A percentile compares a stretch with the other conserved stretches of the same genome.
Conservation (phyloP, 2,888 invertebrate species). For the Ptilodon capucinus region DNA sequence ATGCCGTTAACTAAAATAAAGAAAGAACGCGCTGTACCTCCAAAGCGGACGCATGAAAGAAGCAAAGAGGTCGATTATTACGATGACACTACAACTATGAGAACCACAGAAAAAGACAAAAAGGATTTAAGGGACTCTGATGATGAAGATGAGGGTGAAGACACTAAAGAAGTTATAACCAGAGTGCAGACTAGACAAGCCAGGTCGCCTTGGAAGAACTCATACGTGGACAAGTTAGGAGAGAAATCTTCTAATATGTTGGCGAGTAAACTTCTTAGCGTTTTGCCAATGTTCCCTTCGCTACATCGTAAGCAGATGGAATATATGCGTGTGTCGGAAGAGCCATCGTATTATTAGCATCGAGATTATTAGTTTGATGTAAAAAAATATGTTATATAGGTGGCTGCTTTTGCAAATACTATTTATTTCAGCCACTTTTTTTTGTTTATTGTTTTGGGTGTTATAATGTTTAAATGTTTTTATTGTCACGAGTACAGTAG, state of each 20-base stretch:
- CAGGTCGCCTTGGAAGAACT: slow-evolving; percentile 48
- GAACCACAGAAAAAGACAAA: slow-evolving; percentile 23
- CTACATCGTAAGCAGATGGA: slow-evolving; percentile 21
- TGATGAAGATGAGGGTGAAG: slow-evolving; percentile 48
- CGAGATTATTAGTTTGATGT: not conserved
- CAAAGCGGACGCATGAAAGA: slow-evolving; percentile 33
- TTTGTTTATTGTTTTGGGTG: not conserved
- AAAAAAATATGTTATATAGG: not conserved
- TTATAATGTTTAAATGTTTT: not conserved
- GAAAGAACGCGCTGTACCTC: slow-evolving; percentile 25
- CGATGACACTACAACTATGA: slow-evolving; percentile 41
- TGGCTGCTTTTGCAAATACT: not conserved
- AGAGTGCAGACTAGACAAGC: slow-evolving; percentile 35
- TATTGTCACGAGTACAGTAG: not conserved
- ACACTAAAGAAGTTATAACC: slow-evolving; percentile 41
- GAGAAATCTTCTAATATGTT: slow-evolving; percentile 36
- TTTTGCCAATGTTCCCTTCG: slow-evolving; percentile 57
- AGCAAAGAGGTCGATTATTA: slow-evolving; percentile 51
- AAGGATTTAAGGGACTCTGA: slow-evolving; percentile 24
- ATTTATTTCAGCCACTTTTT: not conserved
- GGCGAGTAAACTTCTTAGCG: slow-evolving; percentile 38
- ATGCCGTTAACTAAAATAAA: slow-evolving; percentile 17
- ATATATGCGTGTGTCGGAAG: not conserved
- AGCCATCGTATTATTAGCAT: not conserved
- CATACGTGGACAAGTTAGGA: slow-evolving; percentile 38